Evolutionary conservation across 2,113 vertebrate species (phyloP).

Genomic region (Mustelus asterias): DNA sequence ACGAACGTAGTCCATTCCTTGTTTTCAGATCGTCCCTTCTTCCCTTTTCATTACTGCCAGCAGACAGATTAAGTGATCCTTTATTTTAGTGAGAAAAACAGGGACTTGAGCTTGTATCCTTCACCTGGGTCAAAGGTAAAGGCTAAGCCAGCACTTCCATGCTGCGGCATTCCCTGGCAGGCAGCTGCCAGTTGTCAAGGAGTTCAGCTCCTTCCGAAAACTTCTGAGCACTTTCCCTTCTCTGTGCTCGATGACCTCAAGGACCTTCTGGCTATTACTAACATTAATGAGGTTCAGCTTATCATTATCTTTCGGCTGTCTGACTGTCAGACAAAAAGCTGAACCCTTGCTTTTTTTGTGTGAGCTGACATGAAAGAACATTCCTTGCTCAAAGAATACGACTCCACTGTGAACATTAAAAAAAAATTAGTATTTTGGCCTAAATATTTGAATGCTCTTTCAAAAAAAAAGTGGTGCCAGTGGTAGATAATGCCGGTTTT

Average conservation of each 20-base stretch:
- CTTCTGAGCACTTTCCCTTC: slow-evolving; percentile 36
- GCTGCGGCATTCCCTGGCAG: slow-evolving; percentile 38
- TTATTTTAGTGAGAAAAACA: slow-evolving; percentile 37
- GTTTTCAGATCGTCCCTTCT: slow-evolving; percentile 1
- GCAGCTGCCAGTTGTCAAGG: slow-evolving; percentile 37
- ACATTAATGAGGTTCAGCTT: slow-evolving; percentile 38
- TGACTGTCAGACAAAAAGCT: slow-evolving; percentile 37
- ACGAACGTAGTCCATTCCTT: slow-evolving; percentile 22
- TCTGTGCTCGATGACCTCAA: slow-evolving; percentile 36
- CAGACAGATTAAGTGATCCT: slow-evolving; percentile 17
- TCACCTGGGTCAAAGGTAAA: slow-evolving; percentile 38
- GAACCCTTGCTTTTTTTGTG: slow-evolving; percentile 30
- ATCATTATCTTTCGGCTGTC: slow-evolving; percentile 35
- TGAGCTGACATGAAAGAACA: slow-evolving; percentile 37
- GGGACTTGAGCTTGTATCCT: slow-evolving; percentile 34
- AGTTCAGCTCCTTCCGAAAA: slow-evolving; percentile 35
- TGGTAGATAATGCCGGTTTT: neutral
- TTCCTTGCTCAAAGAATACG: slow-evolving; percentile 31
- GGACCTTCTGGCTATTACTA: slow-evolving; percentile 36
- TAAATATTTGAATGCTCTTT: slow-evolving; percentile 36
- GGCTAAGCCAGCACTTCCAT: slow-evolving; percentile 37
- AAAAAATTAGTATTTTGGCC: slow-evolving; percentile 33
- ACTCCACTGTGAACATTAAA: neutral
- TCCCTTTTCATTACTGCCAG: neutral
- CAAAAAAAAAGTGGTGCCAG: neutral